phyloP scores from a whole-genome alignment of 92 coral and sea anemone species.

The Virgularia gustaviana region DNA sequence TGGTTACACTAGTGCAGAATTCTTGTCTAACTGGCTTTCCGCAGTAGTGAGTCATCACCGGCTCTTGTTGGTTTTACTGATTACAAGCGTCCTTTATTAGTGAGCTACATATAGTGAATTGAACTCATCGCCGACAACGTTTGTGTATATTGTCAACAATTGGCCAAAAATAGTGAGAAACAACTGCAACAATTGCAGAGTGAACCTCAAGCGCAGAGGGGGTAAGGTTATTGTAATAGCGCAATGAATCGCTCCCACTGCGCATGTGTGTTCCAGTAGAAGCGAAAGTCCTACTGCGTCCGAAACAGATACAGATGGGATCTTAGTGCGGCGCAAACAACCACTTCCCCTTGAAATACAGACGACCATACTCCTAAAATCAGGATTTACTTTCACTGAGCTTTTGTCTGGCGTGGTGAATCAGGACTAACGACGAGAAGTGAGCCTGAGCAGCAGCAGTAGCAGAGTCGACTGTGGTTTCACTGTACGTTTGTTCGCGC shows the following conservation, averaged over 20 bases:
- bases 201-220: slow-evolving; percentile 35
- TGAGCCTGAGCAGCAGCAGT: background rate
- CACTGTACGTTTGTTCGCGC: background rate
- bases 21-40: no score
- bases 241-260: slow-evolving; percentile 14
- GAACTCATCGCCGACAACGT: no score
- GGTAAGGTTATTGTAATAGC: slow-evolving; percentile 38
- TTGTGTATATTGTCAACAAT: slow-evolving; percentile 32
- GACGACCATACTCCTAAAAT: background rate
- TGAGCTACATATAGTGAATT: no score
- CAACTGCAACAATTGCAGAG: slow-evolving; percentile 18
- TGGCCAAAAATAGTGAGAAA: slow-evolving; percentile 30
- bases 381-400: background rate
- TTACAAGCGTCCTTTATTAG: no score
- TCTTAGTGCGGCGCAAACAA: slow-evolving; percentile 7
- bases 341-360: slow-evolving; percentile 8
- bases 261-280: slow-evolving; percentile 28
- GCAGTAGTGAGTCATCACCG: no score
- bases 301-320: slow-evolving; percentile 34
- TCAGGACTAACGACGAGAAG: background rate
- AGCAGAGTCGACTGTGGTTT: background rate
- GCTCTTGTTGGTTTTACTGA: no score
- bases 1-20: no score
- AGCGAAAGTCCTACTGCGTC: slow-evolving; percentile 26
- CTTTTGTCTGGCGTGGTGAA: background rate